These are phyloP conservation scores for Stegodyphus dumicola DNA, from an alignment of 1,140 invertebrate species.

Conservation along the genomic window DNA sequence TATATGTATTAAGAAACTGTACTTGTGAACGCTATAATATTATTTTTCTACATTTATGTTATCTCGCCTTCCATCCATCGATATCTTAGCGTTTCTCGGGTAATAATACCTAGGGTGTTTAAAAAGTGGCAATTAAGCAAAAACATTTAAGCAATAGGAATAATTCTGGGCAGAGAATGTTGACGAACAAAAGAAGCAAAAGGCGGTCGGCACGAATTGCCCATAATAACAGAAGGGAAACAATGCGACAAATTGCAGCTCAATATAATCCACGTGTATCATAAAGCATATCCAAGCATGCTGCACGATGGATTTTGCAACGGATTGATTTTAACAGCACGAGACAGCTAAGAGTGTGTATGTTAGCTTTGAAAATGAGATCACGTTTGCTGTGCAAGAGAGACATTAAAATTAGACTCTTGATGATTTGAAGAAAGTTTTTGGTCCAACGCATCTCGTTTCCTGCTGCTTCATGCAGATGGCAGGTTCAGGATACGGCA, in stretches of 20 bases:
- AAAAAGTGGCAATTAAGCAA: neutral
- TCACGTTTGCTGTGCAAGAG: neutral
- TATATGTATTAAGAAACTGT: no score
- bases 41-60: no score
- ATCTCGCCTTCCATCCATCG: no score
- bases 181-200: neutral
- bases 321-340: neutral
- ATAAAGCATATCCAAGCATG: neutral
- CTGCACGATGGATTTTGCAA: neutral
- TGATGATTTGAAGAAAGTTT: neutral
- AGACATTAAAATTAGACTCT: neutral
- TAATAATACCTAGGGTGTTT: neutral
- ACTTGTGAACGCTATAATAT: no score
- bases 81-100: neutral
- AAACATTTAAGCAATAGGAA: neutral
- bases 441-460: neutral
- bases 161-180: neutral
- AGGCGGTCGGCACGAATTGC: neutral
- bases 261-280: neutral
- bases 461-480: neutral
- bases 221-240: neutral
- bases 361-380: neutral
- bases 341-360: neutral
- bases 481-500: neutral
- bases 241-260: neutral